A percentile compares a stretch with the other conserved stretches of the same genome.
Evolutionary conservation across 2,888 invertebrate species (phyloP).

Genomic region (Anthrax anthrax): DNA sequence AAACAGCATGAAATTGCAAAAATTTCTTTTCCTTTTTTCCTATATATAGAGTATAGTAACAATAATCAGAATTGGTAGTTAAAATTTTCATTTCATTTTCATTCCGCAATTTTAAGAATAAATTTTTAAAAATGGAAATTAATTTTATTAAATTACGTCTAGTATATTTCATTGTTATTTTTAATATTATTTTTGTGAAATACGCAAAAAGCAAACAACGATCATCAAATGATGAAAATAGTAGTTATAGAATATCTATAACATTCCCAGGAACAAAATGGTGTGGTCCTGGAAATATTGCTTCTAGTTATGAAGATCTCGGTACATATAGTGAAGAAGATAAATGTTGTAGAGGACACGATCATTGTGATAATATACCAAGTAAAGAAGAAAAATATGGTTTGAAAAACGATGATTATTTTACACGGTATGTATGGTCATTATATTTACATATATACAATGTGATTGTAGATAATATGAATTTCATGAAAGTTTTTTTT

Average conservation of each 20-base stretch:
- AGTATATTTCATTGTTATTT: too few relatives aligned
- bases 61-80: too few relatives aligned
- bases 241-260: neutral
- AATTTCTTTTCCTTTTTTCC: too few relatives aligned
- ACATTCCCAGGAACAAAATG: slow-evolving; percentile 57
- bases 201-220: too few relatives aligned
- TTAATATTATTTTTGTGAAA: too few relatives aligned
- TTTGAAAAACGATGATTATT: slow-evolving; percentile 14
- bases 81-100: too few relatives aligned
- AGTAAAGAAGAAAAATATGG: slow-evolving; percentile 16
- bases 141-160: too few relatives aligned
- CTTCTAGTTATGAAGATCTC: slow-evolving; percentile 58
- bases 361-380: slow-evolving; percentile 31
- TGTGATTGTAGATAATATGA: neutral
- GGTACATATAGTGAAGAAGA: slow-evolving; percentile 66
- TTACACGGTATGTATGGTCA: slow-evolving; percentile 11
- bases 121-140: too few relatives aligned
- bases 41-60: too few relatives aligned
- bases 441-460: neutral
- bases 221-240: neutral
- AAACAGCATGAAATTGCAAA: too few relatives aligned
- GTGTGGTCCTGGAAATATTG: slow-evolving; percentile 74
- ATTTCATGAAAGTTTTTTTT: neutral
- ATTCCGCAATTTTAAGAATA: too few relatives aligned
- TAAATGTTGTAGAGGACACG: slow-evolving; percentile 69